Conservation (phyloP, 92 coral and sea anemone genomes). For the Phenganax stokvisi region DNA sequence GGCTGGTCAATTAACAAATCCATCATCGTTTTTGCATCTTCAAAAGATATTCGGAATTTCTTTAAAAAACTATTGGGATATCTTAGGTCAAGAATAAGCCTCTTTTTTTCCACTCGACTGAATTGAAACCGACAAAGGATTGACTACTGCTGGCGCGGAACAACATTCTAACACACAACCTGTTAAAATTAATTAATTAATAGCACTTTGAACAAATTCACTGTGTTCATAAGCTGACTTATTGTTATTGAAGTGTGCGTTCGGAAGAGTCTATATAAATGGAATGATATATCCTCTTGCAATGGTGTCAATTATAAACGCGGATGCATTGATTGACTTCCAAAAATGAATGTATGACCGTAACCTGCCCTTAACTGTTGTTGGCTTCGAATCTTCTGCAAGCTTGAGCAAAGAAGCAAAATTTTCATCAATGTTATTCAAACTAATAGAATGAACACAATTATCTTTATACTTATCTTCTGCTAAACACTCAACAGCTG, state of each 20-base stretch:
- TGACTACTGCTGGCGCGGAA: constrained; percentile 42
- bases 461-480: too few relatives aligned
- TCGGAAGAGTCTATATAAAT: constrained; percentile 44
- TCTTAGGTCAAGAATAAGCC: constrained; percentile 51
- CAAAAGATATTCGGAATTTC: constrained; percentile 46
- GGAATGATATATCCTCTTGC: constrained; percentile 45
- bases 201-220: constrained; percentile 27
- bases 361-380: neutral
- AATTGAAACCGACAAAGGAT: constrained; percentile 51
- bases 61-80: constrained; percentile 43
- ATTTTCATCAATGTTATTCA: too few relatives aligned
- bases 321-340: constrained; percentile 43
- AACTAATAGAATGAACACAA: too few relatives aligned
- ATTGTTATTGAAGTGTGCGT: constrained; percentile 38
- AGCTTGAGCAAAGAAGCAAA: neutral
- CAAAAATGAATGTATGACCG: constrained; percentile 30
- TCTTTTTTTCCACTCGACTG: constrained; percentile 52
- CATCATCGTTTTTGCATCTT: constrained; percentile 45
- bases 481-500: neutral
- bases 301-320: constrained; percentile 40
- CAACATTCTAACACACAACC: constrained; percentile 43
- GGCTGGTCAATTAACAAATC: constrained; percentile 18
- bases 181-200: constrained; percentile 35
- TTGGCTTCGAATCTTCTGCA: neutral
- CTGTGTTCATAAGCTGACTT: constrained; percentile 41